phyloP scores from a whole-genome alignment of 2,113 vertebrate species.

The Limnothrissa miodon region DNA sequence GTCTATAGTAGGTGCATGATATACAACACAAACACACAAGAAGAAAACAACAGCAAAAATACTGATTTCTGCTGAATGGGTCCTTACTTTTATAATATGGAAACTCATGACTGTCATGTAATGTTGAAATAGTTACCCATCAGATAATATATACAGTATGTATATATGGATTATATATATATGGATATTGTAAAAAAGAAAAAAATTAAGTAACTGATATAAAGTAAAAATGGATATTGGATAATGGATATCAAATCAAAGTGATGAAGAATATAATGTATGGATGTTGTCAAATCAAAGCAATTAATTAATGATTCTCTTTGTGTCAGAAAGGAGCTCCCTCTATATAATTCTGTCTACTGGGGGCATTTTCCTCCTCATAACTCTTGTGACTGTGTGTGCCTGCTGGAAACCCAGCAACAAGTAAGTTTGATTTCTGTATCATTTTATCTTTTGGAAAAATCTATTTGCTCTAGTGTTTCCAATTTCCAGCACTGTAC shows the following conservation, averaged over 20 bases:
- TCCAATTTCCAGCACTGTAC: no score
- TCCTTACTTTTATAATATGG: neutral
- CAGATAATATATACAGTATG: neutral
- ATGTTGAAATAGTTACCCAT: neutral
- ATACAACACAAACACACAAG: neutral
- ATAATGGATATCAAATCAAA: no score
- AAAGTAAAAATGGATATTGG: no score
- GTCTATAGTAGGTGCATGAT: constrained; percentile 84
- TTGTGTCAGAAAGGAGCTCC: constrained; percentile 84
- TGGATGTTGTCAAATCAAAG: neutral
- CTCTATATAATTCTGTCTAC: constrained; percentile 98
- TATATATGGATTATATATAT: no score
- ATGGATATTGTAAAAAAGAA: neutral
- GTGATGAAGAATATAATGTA: no score
- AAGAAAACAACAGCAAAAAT: neutral
- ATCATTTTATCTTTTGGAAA: neutral
- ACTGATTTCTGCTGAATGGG: neutral
- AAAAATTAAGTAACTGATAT: no score
- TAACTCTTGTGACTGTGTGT: constrained; percentile 96
- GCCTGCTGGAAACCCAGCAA: constrained; percentile 98
- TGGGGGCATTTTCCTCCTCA: constrained; percentile 93
- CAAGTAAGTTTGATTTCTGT: constrained; percentile 70
- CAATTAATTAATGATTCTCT: neutral
- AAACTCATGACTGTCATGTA: neutral
- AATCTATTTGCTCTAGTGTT: no score